Percentiles rank a stretch among this genome's conserved stretches.
Conservation (phyloP, 2,888 invertebrate genomes). For the Orthonychiurus folsomi region DNA sequence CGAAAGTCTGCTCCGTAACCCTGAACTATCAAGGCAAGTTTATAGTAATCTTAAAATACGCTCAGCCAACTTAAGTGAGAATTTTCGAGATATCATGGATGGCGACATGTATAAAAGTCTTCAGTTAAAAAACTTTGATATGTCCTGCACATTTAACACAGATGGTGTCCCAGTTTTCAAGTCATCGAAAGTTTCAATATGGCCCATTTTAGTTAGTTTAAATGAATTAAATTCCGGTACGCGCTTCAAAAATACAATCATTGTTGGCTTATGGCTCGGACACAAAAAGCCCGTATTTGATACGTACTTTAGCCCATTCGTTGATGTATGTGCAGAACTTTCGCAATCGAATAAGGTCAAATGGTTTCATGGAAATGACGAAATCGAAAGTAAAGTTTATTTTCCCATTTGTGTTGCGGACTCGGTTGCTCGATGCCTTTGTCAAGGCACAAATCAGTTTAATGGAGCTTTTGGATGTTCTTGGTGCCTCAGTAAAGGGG, state of each 20-base stretch:
- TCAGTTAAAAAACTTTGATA: slow-evolving; percentile 3
- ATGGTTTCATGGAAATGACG: neutral
- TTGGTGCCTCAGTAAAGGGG: slow-evolving; percentile 6
- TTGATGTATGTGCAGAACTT: neutral
- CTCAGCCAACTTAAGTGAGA: neutral
- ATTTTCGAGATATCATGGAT: neutral
- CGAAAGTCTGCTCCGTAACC: neutral
- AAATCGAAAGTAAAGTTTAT: slow-evolving; percentile 3
- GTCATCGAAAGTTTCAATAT: slow-evolving; percentile 19
- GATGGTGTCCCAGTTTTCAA: slow-evolving; percentile 24
- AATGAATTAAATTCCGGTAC: slow-evolving; percentile 1
- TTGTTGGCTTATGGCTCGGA: slow-evolving; percentile 8
- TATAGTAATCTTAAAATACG: neutral
- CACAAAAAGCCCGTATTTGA: slow-evolving; percentile 1
- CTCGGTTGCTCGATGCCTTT: slow-evolving; percentile 4
- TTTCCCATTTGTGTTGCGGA: slow-evolving; percentile 9
- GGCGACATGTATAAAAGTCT: slow-evolving; percentile 11
- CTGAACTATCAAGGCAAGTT: neutral
- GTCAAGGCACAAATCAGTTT: slow-evolving; percentile 10
- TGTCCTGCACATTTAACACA: slow-evolving; percentile 18
- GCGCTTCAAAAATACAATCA: neutral
- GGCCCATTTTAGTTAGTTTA: slow-evolving; percentile 18
- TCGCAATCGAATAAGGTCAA: neutral
- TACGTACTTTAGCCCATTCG: neutral
- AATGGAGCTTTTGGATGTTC: slow-evolving; percentile 8